Conservation (phyloP, 2,888 invertebrate genomes). For the Iphiclides podalirius region DNA sequence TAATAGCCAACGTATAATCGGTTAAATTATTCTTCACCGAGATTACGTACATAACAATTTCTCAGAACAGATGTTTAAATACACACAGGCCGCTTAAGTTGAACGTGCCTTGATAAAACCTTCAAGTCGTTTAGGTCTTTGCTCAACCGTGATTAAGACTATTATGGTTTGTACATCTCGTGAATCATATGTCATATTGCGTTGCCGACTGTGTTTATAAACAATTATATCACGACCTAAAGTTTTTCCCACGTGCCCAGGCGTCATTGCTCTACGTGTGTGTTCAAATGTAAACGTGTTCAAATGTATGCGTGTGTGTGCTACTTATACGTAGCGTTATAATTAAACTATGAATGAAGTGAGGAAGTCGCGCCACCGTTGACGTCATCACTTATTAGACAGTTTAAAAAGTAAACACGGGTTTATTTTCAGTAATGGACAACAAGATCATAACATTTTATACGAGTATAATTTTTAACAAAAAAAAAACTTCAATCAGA, state of each 20-base stretch:
- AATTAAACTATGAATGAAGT: conserved; percentile 48
- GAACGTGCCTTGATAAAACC: background rate
- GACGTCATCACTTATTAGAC: conserved; percentile 31
- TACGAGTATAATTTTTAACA: no score
- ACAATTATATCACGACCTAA: conserved; percentile 39
- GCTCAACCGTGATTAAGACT: background rate
- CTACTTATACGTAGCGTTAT: conserved; percentile 30
- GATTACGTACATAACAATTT: conserved; percentile 19
- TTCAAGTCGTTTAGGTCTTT: conserved; percentile 3
- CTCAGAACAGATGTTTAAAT: conserved; percentile 21
- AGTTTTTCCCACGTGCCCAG: conserved; percentile 39
- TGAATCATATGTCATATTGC: conserved; percentile 14
- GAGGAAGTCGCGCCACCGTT: conserved; percentile 30
- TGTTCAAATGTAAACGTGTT: conserved; percentile 23
- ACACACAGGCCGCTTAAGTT: conserved; percentile 5
- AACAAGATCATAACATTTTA: background rate
- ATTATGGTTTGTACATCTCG: conserved; percentile 6
- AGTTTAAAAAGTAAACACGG: background rate
- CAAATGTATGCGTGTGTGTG: conserved; percentile 14
- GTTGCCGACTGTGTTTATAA: conserved; percentile 33
- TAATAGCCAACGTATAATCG: conserved; percentile 3
- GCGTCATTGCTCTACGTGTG: conserved; percentile 28
- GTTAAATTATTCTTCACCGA: conserved; percentile 8
- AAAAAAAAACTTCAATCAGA: no score
- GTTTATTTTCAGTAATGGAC: background rate